Evolutionary conservation across 2,797 vertebrate genomes (phyloP), one percentile per base, ranked within the genome.

Genomic region (Hyperoplus lanceolatus): DNA sequence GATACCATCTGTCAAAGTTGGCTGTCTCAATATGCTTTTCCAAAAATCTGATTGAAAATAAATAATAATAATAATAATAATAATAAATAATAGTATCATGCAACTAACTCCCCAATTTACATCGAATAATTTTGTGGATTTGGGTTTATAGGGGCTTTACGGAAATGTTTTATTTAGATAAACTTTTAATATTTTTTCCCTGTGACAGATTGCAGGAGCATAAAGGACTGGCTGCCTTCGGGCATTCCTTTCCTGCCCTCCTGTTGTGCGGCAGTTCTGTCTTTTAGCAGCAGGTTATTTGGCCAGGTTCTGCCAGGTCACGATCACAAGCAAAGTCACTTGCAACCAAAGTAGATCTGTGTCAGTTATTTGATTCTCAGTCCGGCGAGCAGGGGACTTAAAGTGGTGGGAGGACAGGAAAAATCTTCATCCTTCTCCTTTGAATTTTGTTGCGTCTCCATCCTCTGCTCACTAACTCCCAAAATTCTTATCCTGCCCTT

Each of bases 231-330:
- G 77, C 71, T 65, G 87, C 84, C 86, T 85, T 80, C 77, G 74
- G 86, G 88, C 91, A 53, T 75, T 70, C 73, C 71, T 66, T 74
- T 82, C 79, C 83, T 87, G 85, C 81, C 76, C 86, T 83, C 85
- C 85, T 79, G 80, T 77, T 69, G 90, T 70, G 90, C 42, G 10
- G 88, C 87, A 90, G 79, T 86, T 85, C 82, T 74, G 79, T 87
- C 86, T 89, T 89, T 86, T 75, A 87, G 73, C 84, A 90, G 90
- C 85, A 82, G 85, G 89, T 84, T 84, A 70, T 79, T 86, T 84
- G 85, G 82, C 80, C 29, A 29, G 29, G 29, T 29, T 56, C 69
- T 73, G 73, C 81, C 80, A 81, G 87, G 87, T 89, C 89, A 86
- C 55, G 73, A 77, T 90, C 82, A 64, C 29, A 16, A 55, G 81